A percentile compares a stretch with the other conserved stretches of the same genome.
phyloP scores from a whole-genome alignment of 2,797 vertebrate species.

The Orientallactaga sibirica region DNA sequence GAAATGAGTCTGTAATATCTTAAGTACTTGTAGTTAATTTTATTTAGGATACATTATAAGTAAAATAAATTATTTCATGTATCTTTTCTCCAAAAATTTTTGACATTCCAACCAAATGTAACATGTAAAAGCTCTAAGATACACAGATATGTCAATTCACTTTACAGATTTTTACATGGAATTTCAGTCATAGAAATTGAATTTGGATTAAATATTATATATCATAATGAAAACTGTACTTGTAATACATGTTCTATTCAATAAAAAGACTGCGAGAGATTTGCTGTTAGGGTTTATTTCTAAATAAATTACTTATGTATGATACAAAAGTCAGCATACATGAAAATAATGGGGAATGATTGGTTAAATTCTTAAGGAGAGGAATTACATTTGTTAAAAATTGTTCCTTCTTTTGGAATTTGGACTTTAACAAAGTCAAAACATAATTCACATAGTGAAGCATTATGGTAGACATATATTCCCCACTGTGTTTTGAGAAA shows the following conservation, averaged over 20 bases:
- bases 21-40: constrained; percentile 1
- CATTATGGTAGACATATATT: constrained; percentile 30
- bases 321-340: neutral
- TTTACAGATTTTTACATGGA: neutral
- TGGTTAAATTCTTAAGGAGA: neutral
- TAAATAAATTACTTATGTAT: neutral
- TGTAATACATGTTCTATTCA: neutral
- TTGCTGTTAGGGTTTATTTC: neutral
- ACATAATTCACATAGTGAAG: neutral
- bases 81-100: constrained; percentile 11
- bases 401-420: neutral
- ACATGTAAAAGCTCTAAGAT: neutral
- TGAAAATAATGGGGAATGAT: neutral
- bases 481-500: neutral
- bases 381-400: constrained; percentile 8
- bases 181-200: constrained; percentile 37
- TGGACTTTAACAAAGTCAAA: neutral
- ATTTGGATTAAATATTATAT: neutral
- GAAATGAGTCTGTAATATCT: neutral
- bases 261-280: constrained; percentile 13
- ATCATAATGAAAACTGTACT: neutral
- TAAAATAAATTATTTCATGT: neutral
- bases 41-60: neutral
- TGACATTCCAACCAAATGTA: neutral
- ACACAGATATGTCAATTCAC: neutral